Conservation (phyloP, 2,113 vertebrate species). For the Conger conger region DNA sequence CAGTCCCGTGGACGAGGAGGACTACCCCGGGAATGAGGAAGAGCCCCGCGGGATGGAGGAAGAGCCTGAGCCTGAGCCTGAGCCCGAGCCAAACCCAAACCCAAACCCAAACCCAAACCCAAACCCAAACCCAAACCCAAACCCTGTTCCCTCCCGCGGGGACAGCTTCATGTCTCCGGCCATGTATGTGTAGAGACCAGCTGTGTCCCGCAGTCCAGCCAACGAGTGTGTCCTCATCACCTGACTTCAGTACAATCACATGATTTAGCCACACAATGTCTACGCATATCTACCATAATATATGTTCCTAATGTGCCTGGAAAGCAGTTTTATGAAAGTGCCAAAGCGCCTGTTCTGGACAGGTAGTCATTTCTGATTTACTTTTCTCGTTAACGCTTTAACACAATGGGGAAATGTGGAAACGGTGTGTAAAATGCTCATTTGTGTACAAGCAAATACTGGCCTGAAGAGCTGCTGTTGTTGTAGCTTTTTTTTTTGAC, state of each 20-base stretch:
- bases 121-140: too few relatives aligned
- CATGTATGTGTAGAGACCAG: constrained; percentile 63
- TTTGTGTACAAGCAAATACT: not conserved
- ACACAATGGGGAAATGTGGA: too few relatives aligned
- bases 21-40: not conserved
- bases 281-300: not conserved
- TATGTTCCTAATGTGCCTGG: not conserved
- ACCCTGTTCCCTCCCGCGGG: constrained; percentile 35
- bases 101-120: too few relatives aligned
- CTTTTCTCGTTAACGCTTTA: not conserved
- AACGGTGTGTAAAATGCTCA: not conserved
- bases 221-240: not conserved
- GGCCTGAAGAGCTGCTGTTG: not conserved
- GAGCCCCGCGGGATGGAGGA: not conserved
- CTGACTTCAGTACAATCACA: not conserved
- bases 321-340: not conserved
- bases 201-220: not conserved
- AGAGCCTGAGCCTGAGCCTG: not conserved
- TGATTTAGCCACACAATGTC: not conserved
- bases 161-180: constrained; percentile 69
- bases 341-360: not conserved
- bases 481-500: not conserved
- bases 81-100: too few relatives aligned
- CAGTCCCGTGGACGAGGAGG: too few relatives aligned
- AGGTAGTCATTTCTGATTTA: not conserved